Base-by-base conservation (phyloP, 2,113 vertebrate genomes). In the Pelusios castaneus region DNA sequence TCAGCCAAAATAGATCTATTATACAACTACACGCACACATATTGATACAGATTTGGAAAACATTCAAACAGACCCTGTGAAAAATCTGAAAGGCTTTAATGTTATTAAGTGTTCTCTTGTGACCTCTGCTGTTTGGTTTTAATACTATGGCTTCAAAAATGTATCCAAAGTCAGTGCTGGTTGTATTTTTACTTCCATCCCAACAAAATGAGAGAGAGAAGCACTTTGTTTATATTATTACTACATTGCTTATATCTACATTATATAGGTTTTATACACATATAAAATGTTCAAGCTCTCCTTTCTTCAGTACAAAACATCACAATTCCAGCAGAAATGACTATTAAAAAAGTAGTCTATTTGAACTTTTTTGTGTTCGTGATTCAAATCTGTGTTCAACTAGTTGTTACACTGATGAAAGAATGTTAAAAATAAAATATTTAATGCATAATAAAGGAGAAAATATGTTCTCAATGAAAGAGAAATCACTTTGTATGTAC, bases 41-140 rank as follows among this genome's bases (percentile, higher is more conserved):
- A 70, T 4, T 29, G 24, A 58, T 29, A 41, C n/a, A 70, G 22
- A 76, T 45, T 70, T 34, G n/a, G 49, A 80, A 55, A 55, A 81
- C 16, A n/a, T 22, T 54, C 22, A 56, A 27, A 43, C 38, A 81
- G 38, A 43, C 7, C 24, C n/a, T 31, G 14, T 38, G 54, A 81
- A 55, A n/a, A 81, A 55, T 31, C 52, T 41, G n/a, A n/a, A 29
- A 25, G 56, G 19, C 24, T 67, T 12, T 49, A 17, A 9, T 13
- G 41, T 38, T 41, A 92, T 90, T 95, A 75, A 27, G 82, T 47
- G 93, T 95, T 91, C 95, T 97, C 41, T 91, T 77, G 94, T 83
- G 98, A 92, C 98, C 97, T 90, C 98, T 97, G 91, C 85, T 54
- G 97, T 96, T 81, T 19, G 43, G 70, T 70, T 19, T 25, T 51